Evolutionary conservation across 1,140 invertebrate genomes (phyloP), one percentile per base, ranked within the genome.

Genomic region (Chymomyza costata): DNA sequence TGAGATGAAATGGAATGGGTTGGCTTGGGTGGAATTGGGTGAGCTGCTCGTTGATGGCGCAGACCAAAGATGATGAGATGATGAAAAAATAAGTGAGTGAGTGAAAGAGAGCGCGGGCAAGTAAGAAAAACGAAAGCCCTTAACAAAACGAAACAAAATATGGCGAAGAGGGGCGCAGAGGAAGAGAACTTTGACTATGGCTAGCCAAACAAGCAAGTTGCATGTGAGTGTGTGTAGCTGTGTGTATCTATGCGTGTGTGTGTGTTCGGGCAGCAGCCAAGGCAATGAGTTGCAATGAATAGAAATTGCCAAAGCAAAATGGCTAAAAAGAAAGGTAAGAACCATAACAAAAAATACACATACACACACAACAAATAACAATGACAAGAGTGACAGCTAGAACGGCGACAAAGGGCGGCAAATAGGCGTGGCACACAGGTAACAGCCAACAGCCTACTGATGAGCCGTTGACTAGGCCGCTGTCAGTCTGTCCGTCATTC

Each of bases 241-340:
- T 21, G n/a, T 21, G 8, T 38, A 15, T 30, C 6, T 28, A n/a
- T 50, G 37, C 31, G 48, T 15, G 15, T 32, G 37, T 40, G 37
- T 21, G n/a, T 48, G 18, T 54, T 13, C 19, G 35, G 21, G 35
- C 50, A 8, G 32, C 41, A 18, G 37, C 48, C 57, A 21, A 67
- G 53, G 70, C 82, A 78, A 82, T 82, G 78, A 73, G 57, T 69
- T 76, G 78, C 78, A 82, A 78, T 82, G 70, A 82, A 82, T 82
- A 82, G 70, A 82, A 82, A 82, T 82, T 82, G 78, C 70, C 78
- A 70, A 80, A 64, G 59, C 63, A 70, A 46, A 76, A 76, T 76
- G 56, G 49, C 44, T 28, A 10, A 28, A 28, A 28, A 28, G 5
- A 28, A 28, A 28, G 5, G 10, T 10, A 10, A 28, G 5, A 10